These are phyloP conservation scores for Stegodyphus dumicola DNA, from an alignment of 1,140 invertebrate species.

Conservation along the genomic window DNA sequence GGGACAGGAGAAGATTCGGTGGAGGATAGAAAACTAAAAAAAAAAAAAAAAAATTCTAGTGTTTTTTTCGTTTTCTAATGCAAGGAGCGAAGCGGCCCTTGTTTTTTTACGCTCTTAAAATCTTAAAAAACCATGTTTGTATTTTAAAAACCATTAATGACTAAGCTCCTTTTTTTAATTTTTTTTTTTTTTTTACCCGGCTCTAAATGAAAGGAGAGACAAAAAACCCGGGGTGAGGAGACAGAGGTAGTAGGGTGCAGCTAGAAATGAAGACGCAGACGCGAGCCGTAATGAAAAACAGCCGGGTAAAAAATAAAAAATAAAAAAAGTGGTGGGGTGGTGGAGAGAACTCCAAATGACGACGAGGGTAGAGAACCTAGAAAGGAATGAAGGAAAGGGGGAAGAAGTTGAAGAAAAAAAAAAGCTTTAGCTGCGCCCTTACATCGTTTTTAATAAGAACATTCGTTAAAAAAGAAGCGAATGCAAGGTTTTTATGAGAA, in stretches of 20 bases:
- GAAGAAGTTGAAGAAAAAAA: slow-evolving; percentile 36
- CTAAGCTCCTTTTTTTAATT: slow-evolving; percentile 52
- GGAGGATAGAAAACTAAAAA: slow-evolving; percentile 22
- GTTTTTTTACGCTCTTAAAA: slow-evolving; percentile 61
- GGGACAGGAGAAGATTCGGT: slow-evolving; percentile 47
- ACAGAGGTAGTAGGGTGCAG: neutral
- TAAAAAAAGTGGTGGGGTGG: neutral
- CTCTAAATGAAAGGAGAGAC: slow-evolving; percentile 60
- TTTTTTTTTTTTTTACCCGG: slow-evolving; percentile 37
- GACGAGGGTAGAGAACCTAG: slow-evolving; percentile 40
- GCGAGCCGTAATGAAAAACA: slow-evolving; percentile 58
- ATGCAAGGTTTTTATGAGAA: slow-evolving; percentile 60
- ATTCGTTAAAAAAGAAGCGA: slow-evolving; percentile 60
- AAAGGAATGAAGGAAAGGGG: slow-evolving; percentile 13
- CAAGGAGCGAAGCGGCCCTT: slow-evolving; percentile 51
- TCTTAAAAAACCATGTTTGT: slow-evolving; percentile 62
- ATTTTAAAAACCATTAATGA: slow-evolving; percentile 62
- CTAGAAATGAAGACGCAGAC: slow-evolving; percentile 59
- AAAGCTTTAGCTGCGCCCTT: slow-evolving; percentile 38
- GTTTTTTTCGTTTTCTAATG: slow-evolving; percentile 43
- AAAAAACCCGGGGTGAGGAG: slow-evolving; percentile 39
- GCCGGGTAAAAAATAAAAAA: slow-evolving; percentile 24
- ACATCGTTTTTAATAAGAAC: slow-evolving; percentile 62
- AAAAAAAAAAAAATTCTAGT: slow-evolving; percentile 33
- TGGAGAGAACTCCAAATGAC: slow-evolving; percentile 42